These are phyloP conservation scores for Pocillopora grandis DNA, from an alignment of 92 coral and sea anemone genomes.

Conservation along the genomic window DNA sequence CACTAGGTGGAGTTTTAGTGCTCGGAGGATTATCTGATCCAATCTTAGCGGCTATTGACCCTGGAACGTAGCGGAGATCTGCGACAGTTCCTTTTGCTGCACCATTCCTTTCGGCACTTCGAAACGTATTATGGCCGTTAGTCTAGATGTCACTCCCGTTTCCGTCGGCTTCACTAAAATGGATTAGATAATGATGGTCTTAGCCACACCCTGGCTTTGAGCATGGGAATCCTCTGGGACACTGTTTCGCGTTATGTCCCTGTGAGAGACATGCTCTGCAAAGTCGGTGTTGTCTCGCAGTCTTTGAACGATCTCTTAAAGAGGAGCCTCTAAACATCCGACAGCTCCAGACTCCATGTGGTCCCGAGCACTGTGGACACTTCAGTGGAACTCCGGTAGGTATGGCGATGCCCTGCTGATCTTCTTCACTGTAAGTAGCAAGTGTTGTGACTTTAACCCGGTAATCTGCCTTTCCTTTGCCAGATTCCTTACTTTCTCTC, in stretches of 20 bases:
- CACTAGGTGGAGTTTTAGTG: constrained; percentile 28
- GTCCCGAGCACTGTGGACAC: constrained; percentile 3
- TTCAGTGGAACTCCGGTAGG: background rate
- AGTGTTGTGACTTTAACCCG: constrained; percentile 21
- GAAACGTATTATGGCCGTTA: background rate
- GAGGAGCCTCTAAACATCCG: too few species aligned
- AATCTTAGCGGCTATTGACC: background rate
- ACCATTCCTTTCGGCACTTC: background rate
- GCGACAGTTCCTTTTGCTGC: background rate
- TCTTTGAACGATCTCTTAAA: too few species aligned
- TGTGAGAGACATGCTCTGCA: background rate
- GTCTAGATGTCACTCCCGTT: background rate
- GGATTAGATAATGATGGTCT: constrained; percentile 55
- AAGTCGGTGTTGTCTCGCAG: too few species aligned
- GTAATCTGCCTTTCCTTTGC: constrained; percentile 7
- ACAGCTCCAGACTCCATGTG: too few species aligned
- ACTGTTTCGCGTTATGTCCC: constrained; percentile 54
- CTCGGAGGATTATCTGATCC: background rate
- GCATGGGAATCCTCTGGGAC: constrained; percentile 60
- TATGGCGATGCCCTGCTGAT: background rate
- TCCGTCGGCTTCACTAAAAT: constrained; percentile 24
- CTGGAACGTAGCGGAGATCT: background rate
- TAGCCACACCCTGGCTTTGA: constrained; percentile 54
- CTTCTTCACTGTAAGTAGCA: constrained; percentile 9
- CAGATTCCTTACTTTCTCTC: constrained; percentile 9